Evolutionary conservation across 1,140 invertebrate species (phyloP).

Genomic region (Heliconius hermathena): DNA sequence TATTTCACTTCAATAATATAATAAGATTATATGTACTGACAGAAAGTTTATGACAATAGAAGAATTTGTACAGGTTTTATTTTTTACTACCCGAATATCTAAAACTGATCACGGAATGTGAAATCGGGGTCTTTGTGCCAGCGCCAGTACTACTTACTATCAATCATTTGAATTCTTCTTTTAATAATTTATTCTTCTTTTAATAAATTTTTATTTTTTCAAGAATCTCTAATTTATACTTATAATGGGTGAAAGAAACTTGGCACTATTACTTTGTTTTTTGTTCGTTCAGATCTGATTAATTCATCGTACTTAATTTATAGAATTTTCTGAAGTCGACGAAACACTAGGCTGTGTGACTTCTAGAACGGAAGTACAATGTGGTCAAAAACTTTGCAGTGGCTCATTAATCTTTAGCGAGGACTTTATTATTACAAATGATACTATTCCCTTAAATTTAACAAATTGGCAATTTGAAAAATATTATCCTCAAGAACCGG

Average conservation of each 20-base stretch:
- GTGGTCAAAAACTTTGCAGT: conserved; percentile 3
- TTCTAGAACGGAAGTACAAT: conserved; percentile 11
- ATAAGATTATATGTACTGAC: no score
- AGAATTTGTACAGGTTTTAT: no score
- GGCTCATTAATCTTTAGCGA: conserved; percentile 7
- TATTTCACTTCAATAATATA: no score
- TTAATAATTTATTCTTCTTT: no score
- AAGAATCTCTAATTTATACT: background rate
- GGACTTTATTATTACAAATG: background rate
- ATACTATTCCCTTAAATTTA: background rate
- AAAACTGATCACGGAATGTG: no score
- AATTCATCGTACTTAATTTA: background rate
- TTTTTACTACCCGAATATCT: no score
- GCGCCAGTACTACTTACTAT: no score
- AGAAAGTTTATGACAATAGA: no score
- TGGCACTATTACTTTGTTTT: background rate
- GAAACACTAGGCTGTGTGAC: background rate
- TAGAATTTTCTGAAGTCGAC: background rate
- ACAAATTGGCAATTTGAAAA: conserved; percentile 2
- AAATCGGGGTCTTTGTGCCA: no score
- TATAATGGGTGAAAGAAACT: background rate
- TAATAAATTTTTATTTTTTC: background rate
- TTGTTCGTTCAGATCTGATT: background rate
- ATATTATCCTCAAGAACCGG: conserved; percentile 8
- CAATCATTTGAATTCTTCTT: no score